A percentile compares a stretch with the other conserved stretches of the same genome.
Evolutionary conservation across 1,140 invertebrate species (phyloP).

Genomic region (Chironomus striatipennis): DNA sequence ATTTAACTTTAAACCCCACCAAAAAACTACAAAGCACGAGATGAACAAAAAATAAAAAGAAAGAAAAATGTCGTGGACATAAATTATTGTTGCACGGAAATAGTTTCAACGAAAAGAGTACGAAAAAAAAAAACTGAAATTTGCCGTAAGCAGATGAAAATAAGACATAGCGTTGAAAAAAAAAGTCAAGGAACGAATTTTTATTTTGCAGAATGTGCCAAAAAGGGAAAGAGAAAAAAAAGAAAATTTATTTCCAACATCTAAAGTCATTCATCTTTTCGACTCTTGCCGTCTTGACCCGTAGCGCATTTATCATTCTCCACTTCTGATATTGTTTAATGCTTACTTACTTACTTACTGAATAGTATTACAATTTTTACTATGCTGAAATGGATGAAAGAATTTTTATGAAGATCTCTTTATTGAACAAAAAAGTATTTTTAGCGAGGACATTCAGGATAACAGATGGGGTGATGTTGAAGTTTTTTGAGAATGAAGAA

Average conservation of each 20-base stretch:
- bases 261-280: constrained; percentile 8
- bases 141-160: background rate
- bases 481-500: no score
- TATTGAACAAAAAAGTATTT: no score
- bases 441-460: no score
- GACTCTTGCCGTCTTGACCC: constrained; percentile 10
- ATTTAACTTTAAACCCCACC: no score
- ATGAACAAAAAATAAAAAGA: background rate
- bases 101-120: background rate
- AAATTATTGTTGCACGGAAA: constrained; percentile 7
- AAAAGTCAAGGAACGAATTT: background rate
- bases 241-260: constrained; percentile 2
- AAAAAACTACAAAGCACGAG: no score
- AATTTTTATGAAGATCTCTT: no score
- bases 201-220: background rate
- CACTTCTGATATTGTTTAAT: no score
- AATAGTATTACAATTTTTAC: no score
- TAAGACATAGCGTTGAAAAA: constrained; percentile 4
- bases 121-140: no score
- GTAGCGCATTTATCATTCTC: constrained; percentile 11
- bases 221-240: background rate
- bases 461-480: no score
- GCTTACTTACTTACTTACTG: no score
- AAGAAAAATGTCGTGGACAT: background rate
- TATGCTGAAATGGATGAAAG: no score